Percentiles rank a stretch among this genome's conserved stretches.
These are phyloP conservation scores for Oriolus oriolus DNA, from an alignment of 2,113 vertebrate genomes.

Conservation along the genomic window DNA sequence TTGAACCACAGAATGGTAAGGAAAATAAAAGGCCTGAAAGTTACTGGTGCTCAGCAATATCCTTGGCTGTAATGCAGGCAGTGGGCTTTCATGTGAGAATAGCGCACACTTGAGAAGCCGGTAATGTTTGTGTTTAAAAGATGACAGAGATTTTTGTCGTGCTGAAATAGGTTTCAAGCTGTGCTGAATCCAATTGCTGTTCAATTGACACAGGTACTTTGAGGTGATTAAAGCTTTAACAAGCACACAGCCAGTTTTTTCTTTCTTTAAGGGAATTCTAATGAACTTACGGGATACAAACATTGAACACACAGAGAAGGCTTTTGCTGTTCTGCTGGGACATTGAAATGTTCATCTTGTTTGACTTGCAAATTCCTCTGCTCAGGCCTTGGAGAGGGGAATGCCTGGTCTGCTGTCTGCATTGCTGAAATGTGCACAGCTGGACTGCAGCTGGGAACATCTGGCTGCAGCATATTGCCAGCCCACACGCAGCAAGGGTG, in stretches of 20 bases:
- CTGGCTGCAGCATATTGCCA: neutral
- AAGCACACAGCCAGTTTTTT: neutral
- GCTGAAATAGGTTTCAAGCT: neutral
- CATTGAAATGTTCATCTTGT: accelerated
- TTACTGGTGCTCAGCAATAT: neutral
- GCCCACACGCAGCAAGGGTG: neutral
- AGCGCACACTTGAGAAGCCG: neutral
- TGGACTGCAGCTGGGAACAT: neutral
- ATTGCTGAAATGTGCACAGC: neutral
- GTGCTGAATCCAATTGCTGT: neutral
- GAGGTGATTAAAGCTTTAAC: neutral
- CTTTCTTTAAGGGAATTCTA: neutral
- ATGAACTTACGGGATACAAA: neutral
- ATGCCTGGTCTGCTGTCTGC: neutral
- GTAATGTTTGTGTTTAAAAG: neutral
- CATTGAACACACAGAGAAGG: neutral
- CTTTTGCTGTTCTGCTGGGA: neutral
- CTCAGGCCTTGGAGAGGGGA: neutral
- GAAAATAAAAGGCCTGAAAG: neutral
- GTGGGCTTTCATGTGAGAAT: neutral
- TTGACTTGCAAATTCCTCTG: neutral
- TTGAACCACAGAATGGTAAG: neutral
- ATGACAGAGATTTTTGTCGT: neutral
- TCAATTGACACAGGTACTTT: neutral
- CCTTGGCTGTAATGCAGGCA: neutral